Evolutionary conservation across 2,113 vertebrate species (phyloP).

Genomic region (Diadophis punctatus): DNA sequence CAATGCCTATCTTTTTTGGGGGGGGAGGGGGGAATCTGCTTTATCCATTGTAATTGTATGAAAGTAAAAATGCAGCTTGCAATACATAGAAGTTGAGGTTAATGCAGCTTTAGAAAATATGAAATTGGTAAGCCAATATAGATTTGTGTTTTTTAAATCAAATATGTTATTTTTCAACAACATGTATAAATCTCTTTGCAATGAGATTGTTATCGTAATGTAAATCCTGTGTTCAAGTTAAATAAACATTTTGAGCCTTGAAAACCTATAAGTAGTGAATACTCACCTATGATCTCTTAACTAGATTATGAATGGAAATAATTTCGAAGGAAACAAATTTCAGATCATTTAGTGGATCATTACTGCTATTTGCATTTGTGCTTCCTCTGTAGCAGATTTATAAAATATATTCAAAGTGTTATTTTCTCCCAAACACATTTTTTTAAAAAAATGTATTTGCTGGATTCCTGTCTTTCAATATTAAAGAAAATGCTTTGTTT

Average conservation of each 20-base stretch:
- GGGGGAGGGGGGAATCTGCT: constrained; percentile 8
- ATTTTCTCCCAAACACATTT: not conserved
- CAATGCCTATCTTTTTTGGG: constrained; percentile 33
- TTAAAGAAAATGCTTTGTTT: not conserved
- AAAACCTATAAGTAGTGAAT: constrained; percentile 5
- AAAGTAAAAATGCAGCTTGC: constrained; percentile 52
- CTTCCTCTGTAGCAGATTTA: not conserved
- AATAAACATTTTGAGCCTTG: constrained; percentile 59
- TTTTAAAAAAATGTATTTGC: not conserved
- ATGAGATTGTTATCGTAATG: constrained; percentile 44
- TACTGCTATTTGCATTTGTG: not conserved
- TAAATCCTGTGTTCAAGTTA: constrained; percentile 48
- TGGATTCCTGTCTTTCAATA: not conserved
- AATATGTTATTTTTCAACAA: constrained; percentile 35
- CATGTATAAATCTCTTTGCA: constrained; percentile 41
- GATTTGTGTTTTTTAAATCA: constrained; percentile 37
- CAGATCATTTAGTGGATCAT: not conserved
- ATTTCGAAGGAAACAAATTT: constrained; percentile 19
- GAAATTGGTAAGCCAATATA: constrained; percentile 44
- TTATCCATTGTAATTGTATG: constrained; percentile 46
- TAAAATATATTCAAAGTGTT: not conserved
- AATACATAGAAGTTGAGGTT: constrained; percentile 41
- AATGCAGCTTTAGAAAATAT: constrained; percentile 33
- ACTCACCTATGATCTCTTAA: constrained; percentile 38
- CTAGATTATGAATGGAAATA: constrained; percentile 1